These are phyloP conservation scores for Salpingus planirostris DNA, from an alignment of 2,888 invertebrate genomes.

Conservation along the genomic window DNA sequence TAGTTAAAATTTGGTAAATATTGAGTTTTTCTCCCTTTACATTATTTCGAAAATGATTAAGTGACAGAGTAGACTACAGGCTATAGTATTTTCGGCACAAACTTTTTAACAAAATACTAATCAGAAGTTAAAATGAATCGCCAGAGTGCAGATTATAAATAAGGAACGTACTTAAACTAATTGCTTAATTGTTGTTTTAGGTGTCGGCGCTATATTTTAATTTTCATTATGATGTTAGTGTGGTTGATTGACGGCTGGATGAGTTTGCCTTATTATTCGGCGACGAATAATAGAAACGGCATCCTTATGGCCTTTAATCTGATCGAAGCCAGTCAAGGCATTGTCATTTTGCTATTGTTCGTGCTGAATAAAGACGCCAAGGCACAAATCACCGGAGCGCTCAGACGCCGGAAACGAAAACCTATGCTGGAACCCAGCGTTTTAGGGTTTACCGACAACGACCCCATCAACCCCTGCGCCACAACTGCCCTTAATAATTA, in stretches of 20 bases:
- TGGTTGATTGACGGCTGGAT: constrained; percentile 20
- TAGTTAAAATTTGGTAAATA: too few relatives aligned
- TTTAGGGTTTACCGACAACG: too few relatives aligned
- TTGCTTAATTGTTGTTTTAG: constrained; percentile 5
- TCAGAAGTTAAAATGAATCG: too few relatives aligned
- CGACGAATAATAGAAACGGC: constrained; percentile 1
- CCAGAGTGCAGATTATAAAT: too few relatives aligned
- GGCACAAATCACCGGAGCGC: constrained; percentile 15
- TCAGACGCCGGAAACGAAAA: constrained; percentile 7
- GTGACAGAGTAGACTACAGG: too few relatives aligned
- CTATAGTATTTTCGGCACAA: too few relatives aligned
- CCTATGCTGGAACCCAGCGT: too few relatives aligned
- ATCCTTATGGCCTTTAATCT: constrained; percentile 20
- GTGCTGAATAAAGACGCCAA: constrained; percentile 23
- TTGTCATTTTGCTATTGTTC: constrained; percentile 20
- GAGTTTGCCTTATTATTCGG: constrained; percentile 2
- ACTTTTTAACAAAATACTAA: too few relatives aligned
- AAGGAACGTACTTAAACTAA: neutral
- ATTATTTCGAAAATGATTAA: too few relatives aligned
- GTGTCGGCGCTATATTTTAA: constrained; percentile 6
- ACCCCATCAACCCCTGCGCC: too few relatives aligned
- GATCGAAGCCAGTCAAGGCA: constrained; percentile 24
- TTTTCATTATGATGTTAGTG: constrained; percentile 13
- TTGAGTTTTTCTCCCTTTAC: too few relatives aligned
- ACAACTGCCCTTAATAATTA: too few relatives aligned